Percentiles rank a stretch among this genome's conserved stretches.
Conservation (phyloP, 2,797 vertebrate genomes). For the Nyctibius grandis region DNA sequence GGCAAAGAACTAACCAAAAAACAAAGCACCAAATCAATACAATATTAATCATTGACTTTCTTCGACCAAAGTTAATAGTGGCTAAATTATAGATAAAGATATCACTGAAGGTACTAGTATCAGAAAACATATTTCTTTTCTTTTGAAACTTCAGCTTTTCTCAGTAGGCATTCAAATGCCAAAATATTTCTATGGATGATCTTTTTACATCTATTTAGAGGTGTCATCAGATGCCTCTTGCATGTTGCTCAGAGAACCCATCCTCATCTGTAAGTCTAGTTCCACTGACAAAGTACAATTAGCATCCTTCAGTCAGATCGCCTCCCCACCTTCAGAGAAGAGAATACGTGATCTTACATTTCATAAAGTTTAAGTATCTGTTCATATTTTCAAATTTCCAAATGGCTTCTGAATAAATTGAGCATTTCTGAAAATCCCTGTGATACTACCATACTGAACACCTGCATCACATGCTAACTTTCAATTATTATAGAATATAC, state of each 20-base stretch:
- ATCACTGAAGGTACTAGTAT: not conserved
- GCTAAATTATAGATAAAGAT: not conserved
- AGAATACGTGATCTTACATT: accelerated
- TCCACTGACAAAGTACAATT: not conserved
- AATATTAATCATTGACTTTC: not conserved
- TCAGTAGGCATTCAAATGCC: not conserved
- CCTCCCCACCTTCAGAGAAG: not conserved
- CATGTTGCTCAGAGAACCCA: not conserved
- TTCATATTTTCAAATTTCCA: not conserved
- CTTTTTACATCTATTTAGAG: not conserved
- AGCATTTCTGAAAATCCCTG: not conserved
- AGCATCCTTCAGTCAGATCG: not conserved
- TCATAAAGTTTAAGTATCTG: not conserved
- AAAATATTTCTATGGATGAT: not conserved
- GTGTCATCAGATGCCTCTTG: not conserved
- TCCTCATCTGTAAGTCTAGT: not conserved
- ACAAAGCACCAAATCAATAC: not conserved
- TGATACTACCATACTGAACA: not conserved
- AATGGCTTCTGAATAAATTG: not conserved
- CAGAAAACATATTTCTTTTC: not conserved
- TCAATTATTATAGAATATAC: not conserved
- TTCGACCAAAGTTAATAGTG: not conserved
- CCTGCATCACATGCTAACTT: not conserved
- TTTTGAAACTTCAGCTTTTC: not conserved
- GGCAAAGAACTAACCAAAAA: not conserved